Evolutionary conservation across 1,140 invertebrate genomes (phyloP).

Genomic region (Bombus sylvicola): DNA sequence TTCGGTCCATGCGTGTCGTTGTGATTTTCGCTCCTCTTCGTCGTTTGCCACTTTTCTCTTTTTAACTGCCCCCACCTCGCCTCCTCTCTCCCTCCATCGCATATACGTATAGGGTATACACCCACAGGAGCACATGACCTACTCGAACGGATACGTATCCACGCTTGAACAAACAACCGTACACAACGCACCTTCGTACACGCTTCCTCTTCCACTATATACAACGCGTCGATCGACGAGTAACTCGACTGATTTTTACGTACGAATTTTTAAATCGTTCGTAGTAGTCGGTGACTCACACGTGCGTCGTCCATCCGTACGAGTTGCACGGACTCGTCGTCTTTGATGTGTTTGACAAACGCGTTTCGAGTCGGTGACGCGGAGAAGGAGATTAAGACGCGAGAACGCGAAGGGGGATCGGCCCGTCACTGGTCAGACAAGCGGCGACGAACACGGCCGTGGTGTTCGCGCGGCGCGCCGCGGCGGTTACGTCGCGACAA

Average conservation of each 20-base stretch:
- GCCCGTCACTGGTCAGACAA: constrained; percentile 10
- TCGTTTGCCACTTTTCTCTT: neutral
- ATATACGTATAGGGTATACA: no score
- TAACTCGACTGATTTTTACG: neutral
- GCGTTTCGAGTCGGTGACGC: no score
- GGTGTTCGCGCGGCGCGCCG: neutral
- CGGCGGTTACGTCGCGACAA: neutral
- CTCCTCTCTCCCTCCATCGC: no score
- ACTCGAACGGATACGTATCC: neutral
- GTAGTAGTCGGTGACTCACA: neutral
- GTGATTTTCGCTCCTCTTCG: constrained; percentile 30
- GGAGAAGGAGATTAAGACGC: neutral
- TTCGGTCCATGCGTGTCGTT: constrained; percentile 11
- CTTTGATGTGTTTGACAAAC: neutral
- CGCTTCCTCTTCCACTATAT: neutral
- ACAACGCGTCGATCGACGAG: neutral
- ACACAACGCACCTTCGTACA: neutral
- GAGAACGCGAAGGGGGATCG: constrained; percentile 4
- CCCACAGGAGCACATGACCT: neutral
- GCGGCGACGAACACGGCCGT: neutral
- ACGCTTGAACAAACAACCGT: neutral
- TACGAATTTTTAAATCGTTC: neutral
- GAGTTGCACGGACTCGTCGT: neutral
- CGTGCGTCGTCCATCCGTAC: neutral
- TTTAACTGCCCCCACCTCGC: neutral